Conservation (phyloP, 1,140 invertebrate species). For the Pseudomyrmex pallidus region DNA sequence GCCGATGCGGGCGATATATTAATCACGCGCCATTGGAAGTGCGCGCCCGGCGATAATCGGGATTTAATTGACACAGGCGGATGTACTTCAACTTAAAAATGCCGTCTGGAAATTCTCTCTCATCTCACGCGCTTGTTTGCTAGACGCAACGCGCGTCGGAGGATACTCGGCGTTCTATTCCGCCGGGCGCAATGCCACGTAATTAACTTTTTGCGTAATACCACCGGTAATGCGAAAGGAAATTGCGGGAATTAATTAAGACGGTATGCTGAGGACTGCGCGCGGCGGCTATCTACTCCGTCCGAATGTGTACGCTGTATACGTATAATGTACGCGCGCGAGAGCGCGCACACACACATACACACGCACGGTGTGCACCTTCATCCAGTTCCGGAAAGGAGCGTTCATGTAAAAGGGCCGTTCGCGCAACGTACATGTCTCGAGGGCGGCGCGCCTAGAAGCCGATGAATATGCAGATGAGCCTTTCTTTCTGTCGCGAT, state of each 20-base stretch:
- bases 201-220: conserved; percentile 47
- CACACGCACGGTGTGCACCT: conserved; percentile 29
- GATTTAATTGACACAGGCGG: conserved; percentile 54
- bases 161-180: background rate
- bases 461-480: conserved; percentile 75
- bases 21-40: conserved; percentile 43
- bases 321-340: background rate
- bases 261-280: background rate
- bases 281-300: conserved; percentile 3
- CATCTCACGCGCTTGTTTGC: background rate
- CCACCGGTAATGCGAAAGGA: conserved; percentile 35
- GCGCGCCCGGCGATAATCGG: conserved; percentile 27
- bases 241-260: conserved; percentile 53
- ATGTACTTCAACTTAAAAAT: conserved; percentile 44
- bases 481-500: conserved; percentile 47
- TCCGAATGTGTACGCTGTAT: background rate
- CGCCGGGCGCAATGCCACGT: background rate
- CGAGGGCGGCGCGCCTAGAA: conserved; percentile 40
- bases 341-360: background rate
- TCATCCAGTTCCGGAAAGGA: conserved; percentile 22
- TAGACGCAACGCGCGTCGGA: background rate
- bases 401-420: conserved; percentile 43
- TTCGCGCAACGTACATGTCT: conserved; percentile 50
- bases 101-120: background rate
- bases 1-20: conserved; percentile 50